Base-by-base conservation (phyloP, 2,797 vertebrate genomes). In the Diplodus sargus region DNA sequence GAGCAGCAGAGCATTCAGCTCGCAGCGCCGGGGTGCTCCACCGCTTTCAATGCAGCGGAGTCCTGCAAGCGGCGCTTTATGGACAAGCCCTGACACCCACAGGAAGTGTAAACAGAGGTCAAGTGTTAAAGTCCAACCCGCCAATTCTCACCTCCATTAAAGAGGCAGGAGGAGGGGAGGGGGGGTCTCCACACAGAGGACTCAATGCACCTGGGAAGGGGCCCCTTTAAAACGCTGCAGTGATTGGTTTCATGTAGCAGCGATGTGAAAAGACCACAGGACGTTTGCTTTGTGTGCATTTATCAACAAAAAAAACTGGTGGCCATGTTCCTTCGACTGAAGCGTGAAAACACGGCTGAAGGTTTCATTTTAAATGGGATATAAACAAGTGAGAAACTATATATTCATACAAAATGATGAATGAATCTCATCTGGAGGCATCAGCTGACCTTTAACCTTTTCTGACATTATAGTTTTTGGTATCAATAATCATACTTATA, bases 131-230 rank as follows among this genome's bases (percentile, higher is more conserved):
- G 95, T 95, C 92, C 95, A 94, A 90, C 94, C 94, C 92, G 71
- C 94, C 91, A 94, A 94, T 95, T 95, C 93, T 95, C 95, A 95
- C 95, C 93, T 94, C 94, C 91, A 95, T 95, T 95, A 95, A 94
- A 95, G 76, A n/a, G 71, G 47, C 42, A 12, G 42, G 11, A 12
- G 2, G 63, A 42, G 76, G 71, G 53, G 78, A n/a, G 43, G 28
- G 72, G 82, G 90, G 81, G 81, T 75, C 75, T 87, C 79, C 76
- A 74, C 83, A 72, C 83, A 72, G 83, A 83, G 82, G 52, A 66
- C 85, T 84, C 73, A 54, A 25, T 87, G 90, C 91, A 93, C 91
- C 91, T 93, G 92, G 85, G 81, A 87, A 79, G 81, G 49, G 62
- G 28, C 67, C 39, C 23, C 59, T 57, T 61, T 80, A 51, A 82